Evolutionary conservation across 1,140 invertebrate species (phyloP).

Genomic region (Saccostrea echinata): DNA sequence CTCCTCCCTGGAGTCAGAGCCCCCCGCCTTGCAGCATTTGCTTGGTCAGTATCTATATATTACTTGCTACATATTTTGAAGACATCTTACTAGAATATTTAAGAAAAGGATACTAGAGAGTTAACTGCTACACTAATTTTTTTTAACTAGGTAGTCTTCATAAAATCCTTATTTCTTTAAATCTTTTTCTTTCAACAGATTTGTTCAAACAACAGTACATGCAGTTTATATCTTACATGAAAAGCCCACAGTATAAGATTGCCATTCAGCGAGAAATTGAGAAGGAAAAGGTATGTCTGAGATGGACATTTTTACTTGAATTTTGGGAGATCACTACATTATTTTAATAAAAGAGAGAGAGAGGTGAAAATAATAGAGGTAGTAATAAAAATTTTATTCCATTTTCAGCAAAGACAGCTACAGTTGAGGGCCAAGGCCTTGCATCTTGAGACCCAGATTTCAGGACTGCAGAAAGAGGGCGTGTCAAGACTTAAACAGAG

Average conservation of each 20-base stretch:
- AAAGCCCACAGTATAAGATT: constrained; percentile 86
- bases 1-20: constrained; percentile 85
- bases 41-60: constrained; percentile 80
- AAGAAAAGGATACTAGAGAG: too few species aligned
- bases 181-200: constrained; percentile 77
- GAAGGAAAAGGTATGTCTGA: constrained; percentile 85
- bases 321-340: too few species aligned
- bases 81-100: too few species aligned
- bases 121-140: too few species aligned
- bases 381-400: neutral
- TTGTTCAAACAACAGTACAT: constrained; percentile 91
- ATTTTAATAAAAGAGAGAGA: too few species aligned
- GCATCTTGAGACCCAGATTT: constrained; percentile 94
- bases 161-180: neutral
- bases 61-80: too few species aligned
- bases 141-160: too few species aligned
- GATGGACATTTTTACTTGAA: neutral
- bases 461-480: constrained; percentile 93
- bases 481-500: constrained; percentile 93
- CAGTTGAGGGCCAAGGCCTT: constrained; percentile 87
- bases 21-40: constrained; percentile 92
- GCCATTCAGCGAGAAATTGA: constrained; percentile 89
- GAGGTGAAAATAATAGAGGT: neutral
- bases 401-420: constrained; percentile 51
- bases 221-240: constrained; percentile 90